These are phyloP conservation scores for Drosophila imparisetae DNA, from an alignment of 2,888 invertebrate species.

Conservation along the genomic window DNA sequence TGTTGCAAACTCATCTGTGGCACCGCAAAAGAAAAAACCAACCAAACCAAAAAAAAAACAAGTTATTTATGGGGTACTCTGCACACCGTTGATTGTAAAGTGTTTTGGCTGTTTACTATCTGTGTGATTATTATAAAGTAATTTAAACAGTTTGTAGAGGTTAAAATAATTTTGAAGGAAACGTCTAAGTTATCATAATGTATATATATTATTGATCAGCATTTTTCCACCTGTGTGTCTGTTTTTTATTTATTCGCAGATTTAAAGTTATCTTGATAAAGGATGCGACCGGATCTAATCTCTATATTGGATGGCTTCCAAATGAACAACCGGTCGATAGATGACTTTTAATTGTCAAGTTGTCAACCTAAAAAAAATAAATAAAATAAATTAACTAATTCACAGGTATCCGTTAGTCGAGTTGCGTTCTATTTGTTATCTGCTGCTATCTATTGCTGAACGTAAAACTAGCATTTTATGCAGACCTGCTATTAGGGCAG, in stretches of 20 bases:
- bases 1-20: constrained; percentile 45
- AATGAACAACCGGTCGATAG: background rate
- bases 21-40: background rate
- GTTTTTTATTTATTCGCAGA: background rate
- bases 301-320: background rate
- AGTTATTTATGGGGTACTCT: constrained; percentile 43
- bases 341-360: background rate
- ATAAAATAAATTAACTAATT: background rate
- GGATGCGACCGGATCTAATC: background rate
- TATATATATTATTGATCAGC: background rate
- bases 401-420: constrained; percentile 27
- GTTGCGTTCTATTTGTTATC: rapidly evolving
- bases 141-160: background rate
- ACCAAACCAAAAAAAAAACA: constrained; percentile 26
- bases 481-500: constrained; percentile 57
- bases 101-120: background rate
- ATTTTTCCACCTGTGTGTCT: background rate
- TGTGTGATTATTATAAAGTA: background rate
- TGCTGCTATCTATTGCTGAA: constrained; percentile 42
- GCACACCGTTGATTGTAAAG: background rate
- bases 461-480: constrained; percentile 80
- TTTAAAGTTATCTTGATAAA: background rate
- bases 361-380: too few species aligned
- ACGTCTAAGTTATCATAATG: background rate
- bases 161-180: background rate